Percentiles rank a stretch among this genome's conserved stretches.
phyloP scores from a whole-genome alignment of 64 coral and sea anemone species.

The Platygyra sinensis region DNA sequence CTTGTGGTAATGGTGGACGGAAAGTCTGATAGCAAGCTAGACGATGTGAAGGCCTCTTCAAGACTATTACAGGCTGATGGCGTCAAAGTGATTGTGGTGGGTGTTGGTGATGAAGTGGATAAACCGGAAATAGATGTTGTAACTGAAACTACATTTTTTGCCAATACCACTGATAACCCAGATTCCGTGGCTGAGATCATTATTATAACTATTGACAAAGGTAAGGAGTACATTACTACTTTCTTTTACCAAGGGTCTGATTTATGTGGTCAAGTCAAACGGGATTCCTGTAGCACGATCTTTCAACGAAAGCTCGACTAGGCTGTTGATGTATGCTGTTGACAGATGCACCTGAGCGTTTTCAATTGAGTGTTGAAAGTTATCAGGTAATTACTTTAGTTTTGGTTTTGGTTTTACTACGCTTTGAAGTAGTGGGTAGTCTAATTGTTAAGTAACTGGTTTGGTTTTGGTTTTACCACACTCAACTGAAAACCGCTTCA shows the following conservation, averaged over 20 bases:
- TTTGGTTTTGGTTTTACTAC: too few relatives aligned
- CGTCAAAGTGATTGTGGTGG: slow-evolving; percentile 67
- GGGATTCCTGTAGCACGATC: too few relatives aligned
- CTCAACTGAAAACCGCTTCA: not conserved
- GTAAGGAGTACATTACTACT: not conserved
- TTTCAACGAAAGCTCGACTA: too few relatives aligned
- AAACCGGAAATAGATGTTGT: slow-evolving; percentile 1
- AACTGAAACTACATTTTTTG: slow-evolving; percentile 10
- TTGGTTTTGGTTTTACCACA: too few relatives aligned
- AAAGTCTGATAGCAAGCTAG: slow-evolving; percentile 15
- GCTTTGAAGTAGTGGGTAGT: too few relatives aligned
- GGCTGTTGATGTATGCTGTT: too few relatives aligned
- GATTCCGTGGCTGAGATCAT: slow-evolving; percentile 31
- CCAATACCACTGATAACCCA: slow-evolving; percentile 29
- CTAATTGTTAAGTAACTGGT: too few relatives aligned
- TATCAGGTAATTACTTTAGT: too few relatives aligned
- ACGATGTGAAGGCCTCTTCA: slow-evolving; percentile 48
- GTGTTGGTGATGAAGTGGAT: slow-evolving; percentile 60
- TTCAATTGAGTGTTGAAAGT: too few relatives aligned
- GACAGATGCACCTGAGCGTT: too few relatives aligned
- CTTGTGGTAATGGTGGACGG: slow-evolving; percentile 59
- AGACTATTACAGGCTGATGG: slow-evolving; percentile 36
- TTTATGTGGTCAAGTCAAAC: too few relatives aligned
- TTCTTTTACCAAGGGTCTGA: too few relatives aligned
- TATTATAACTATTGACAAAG: slow-evolving; percentile 48